Evolutionary conservation across 30 jellyfish, hydroid and myxozoan genomes (phyloP), one percentile per base, ranked within the genome.

Genomic region (Aurelia coerulea): DNA sequence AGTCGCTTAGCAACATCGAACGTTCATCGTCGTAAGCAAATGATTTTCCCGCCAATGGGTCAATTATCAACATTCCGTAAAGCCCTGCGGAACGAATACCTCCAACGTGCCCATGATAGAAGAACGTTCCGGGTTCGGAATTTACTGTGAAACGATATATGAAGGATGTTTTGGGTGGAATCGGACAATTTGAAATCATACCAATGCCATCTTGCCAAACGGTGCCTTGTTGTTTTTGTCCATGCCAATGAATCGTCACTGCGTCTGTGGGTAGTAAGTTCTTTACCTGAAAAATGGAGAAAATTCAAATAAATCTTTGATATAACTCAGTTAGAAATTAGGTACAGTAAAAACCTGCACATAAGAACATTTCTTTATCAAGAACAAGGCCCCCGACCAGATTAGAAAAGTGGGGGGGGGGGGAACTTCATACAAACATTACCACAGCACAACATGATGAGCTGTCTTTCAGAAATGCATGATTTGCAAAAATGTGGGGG

Each of bases 201-300:
- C 86, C 86, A 50, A 71, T 69, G 32, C 92, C 92, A 54, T 83
- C 92, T 19, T 83, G 92, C 92, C 92, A 83, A 2, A 83, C 80
- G 35, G 80, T 71, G 75, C 92, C 92, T 53, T 41, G 46, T 52
- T 83, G 92, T 63, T 13, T 56, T 59, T 70, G 85, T 23, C 92
- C 92, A 73, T 83, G 92, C 62, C 73, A 83, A 50, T 83, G 92
- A 7, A 83, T 83, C 33, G 92, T 83, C 12, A 83, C 68, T 17
- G 92, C 79, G 60, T 83, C 92, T 7, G 86, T 68, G 11, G 80
- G 85, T 6, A 83, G 80, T 35, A 12, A 39, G 80, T 83, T 83
- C 53, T 68, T 68, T 42, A 83, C 92, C 92, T 83, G 81, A 7
- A 42, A 6, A 46, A 46, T 46, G 56, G 56, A 46, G 15, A 46